These are phyloP conservation scores for Dendrolimus punctatus DNA, from an alignment of 1,140 invertebrate species.

Conservation along the genomic window DNA sequence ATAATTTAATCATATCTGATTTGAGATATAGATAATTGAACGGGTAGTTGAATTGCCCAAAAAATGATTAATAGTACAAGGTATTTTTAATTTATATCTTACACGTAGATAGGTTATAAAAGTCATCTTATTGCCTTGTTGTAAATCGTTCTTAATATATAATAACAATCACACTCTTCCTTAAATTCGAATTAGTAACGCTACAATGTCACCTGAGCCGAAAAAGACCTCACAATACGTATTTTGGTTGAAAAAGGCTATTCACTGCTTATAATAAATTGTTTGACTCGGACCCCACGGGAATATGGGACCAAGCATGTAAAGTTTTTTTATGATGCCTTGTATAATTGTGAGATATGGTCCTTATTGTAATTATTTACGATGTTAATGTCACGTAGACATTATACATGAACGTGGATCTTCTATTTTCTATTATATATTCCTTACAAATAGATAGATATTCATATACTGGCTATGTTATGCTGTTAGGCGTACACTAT, in stretches of 20 bases:
- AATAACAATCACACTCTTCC: slow-evolving; percentile 11
- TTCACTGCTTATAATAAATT: slow-evolving; percentile 58
- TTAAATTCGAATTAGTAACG: slow-evolving; percentile 57
- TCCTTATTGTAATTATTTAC: slow-evolving; percentile 48
- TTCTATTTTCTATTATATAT: slow-evolving; percentile 3
- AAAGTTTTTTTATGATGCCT: slow-evolving; percentile 42
- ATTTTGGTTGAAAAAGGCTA: slow-evolving; percentile 54
- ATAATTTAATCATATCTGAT: no score
- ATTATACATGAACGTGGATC: slow-evolving; percentile 10
- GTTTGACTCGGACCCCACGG: slow-evolving; percentile 42
- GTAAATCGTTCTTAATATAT: no score
- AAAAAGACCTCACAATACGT: slow-evolving; percentile 53
- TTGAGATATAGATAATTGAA: no score
- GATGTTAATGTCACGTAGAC: slow-evolving; percentile 18
- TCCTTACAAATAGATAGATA: no score
- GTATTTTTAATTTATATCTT: no score
- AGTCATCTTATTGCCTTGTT: no score
- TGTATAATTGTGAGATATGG: slow-evolving; percentile 49
- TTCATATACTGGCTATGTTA: no score
- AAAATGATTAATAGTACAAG: no score
- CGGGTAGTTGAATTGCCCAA: no score
- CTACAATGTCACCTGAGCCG: slow-evolving; percentile 55
- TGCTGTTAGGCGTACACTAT: no score
- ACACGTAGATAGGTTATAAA: no score
- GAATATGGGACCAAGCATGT: slow-evolving; percentile 31